Percentiles rank a stretch among this genome's conserved stretches.
phyloP scores from a whole-genome alignment of 2,797 vertebrate genomes.

The Sebastes elongatus region DNA sequence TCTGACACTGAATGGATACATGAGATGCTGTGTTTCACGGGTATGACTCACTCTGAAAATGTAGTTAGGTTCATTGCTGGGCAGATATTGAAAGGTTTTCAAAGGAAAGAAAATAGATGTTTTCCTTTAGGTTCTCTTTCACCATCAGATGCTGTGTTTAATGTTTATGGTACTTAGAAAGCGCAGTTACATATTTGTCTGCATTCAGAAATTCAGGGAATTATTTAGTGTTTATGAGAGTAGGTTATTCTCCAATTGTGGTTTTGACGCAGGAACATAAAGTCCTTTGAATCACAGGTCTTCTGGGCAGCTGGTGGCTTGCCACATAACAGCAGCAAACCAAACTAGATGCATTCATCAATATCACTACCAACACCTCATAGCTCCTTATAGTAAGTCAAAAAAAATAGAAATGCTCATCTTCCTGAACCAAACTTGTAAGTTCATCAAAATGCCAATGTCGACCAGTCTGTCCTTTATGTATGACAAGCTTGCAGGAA shows the following conservation, averaged over 20 bases:
- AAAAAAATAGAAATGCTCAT: background rate
- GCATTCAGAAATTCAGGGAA: background rate
- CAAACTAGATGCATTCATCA: background rate
- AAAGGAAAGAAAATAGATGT: constrained; percentile 6
- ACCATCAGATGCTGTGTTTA: background rate
- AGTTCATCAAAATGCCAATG: background rate
- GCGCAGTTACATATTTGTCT: background rate
- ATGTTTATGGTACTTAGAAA: background rate
- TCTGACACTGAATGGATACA: constrained; percentile 75
- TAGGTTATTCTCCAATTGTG: background rate
- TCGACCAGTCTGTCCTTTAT: background rate
- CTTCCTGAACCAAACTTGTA: background rate
- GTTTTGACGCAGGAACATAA: background rate
- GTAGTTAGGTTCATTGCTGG: constrained; percentile 23
- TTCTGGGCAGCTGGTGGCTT: background rate
- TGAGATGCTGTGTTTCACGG: constrained; percentile 56
- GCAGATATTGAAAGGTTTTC: constrained; percentile 11
- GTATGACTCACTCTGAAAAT: constrained; percentile 50
- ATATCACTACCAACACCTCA: background rate
- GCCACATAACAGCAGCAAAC: background rate
- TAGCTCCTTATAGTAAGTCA: background rate
- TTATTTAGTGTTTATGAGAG: background rate
- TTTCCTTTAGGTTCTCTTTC: background rate
- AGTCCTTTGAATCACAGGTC: background rate
- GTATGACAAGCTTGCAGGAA: background rate